phyloP scores from a whole-genome alignment of 2,797 vertebrate genomes.

The Hoplostethus atlanticus region DNA sequence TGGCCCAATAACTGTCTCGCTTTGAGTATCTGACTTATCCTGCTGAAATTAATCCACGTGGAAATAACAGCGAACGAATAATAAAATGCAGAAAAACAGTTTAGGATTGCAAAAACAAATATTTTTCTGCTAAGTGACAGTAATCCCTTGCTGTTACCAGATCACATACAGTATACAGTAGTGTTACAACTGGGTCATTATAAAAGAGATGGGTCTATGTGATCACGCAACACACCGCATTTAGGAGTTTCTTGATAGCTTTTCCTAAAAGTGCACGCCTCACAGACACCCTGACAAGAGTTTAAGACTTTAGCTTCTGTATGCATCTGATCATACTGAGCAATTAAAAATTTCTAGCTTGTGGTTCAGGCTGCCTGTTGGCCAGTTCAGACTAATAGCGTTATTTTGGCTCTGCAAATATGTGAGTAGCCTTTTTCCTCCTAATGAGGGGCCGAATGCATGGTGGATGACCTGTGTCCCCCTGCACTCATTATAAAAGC shows the following conservation, averaged over 20 bases:
- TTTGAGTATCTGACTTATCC: constrained; percentile 19
- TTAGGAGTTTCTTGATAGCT: constrained; percentile 35
- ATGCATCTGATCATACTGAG: constrained; percentile 54
- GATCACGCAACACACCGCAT: background rate
- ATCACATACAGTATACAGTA: background rate
- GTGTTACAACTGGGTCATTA: too few relatives aligned
- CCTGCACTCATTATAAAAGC: constrained; percentile 82
- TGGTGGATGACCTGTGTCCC: constrained; percentile 76
- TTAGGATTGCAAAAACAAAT: background rate
- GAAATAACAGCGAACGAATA: background rate
- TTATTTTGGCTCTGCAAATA: constrained; percentile 78
- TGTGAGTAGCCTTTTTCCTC: constrained; percentile 71
- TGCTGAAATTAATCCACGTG: constrained; percentile 13
- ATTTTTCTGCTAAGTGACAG: background rate
- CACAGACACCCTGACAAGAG: constrained; percentile 49
- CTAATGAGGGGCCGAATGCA: constrained; percentile 78
- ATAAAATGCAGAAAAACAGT: background rate
- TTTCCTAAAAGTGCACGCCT: constrained; percentile 28
- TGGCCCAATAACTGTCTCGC: constrained; percentile 39
- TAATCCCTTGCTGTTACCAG: background rate
- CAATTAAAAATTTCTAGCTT: constrained; percentile 71
- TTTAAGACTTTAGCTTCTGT: constrained; percentile 54
- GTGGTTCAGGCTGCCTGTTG: constrained; percentile 52
- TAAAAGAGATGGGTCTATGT: background rate
- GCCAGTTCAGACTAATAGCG: constrained; percentile 75